Evolutionary conservation across 2,113 vertebrate genomes (phyloP).

Genomic region (Rhagologus leucostigma): DNA sequence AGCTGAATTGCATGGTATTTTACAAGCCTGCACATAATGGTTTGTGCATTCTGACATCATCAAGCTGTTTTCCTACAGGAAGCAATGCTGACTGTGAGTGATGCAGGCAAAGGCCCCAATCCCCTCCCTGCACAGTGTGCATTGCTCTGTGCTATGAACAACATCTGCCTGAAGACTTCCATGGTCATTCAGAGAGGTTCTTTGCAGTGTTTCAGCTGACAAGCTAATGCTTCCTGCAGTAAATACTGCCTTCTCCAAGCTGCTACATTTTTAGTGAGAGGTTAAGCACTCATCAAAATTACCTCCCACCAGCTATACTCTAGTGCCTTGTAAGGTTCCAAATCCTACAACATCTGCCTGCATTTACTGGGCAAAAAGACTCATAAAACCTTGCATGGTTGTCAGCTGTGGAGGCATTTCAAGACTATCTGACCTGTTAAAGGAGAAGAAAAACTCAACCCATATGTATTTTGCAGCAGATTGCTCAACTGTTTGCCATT

Average conservation of each 20-base stretch:
- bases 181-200: not conserved
- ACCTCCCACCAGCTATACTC: constrained; percentile 60
- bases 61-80: constrained; percentile 17
- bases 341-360: constrained; percentile 60
- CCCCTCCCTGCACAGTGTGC: not conserved
- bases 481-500: constrained; percentile 47
- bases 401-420: constrained; percentile 46
- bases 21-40: not conserved
- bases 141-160: not conserved
- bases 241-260: constrained; percentile 61
- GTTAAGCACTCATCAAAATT: constrained; percentile 63
- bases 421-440: not conserved
- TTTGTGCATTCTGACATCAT: not conserved
- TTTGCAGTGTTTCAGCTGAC: not conserved
- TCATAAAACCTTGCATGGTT: constrained; percentile 48
- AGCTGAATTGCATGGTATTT: constrained; percentile 4
- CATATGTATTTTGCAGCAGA: constrained; percentile 10
- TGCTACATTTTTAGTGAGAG: constrained; percentile 68
- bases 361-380: constrained; percentile 36
- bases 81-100: not conserved
- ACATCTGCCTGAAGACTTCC: constrained; percentile 45
- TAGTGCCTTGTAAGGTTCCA: constrained; percentile 52
- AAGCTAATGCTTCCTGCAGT: constrained; percentile 67
- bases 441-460: constrained; percentile 6
- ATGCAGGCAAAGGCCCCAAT: not conserved